Conservation (phyloP, 2,113 vertebrate genomes). For the Manacus vitellinus region DNA sequence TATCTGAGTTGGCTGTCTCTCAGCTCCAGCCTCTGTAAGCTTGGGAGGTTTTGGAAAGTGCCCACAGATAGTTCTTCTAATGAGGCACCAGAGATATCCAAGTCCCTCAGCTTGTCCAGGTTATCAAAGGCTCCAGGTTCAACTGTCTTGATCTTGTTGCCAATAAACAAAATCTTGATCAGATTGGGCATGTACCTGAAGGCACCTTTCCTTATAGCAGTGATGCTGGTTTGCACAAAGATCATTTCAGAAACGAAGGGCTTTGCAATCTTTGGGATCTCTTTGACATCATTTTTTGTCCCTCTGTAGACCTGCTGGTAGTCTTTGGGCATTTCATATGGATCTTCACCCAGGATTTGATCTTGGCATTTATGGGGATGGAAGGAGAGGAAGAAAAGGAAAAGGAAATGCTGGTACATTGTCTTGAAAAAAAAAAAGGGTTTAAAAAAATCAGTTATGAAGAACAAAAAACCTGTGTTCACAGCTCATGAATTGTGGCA, state of each 20-base stretch:
- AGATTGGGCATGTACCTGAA: conserved; percentile 73
- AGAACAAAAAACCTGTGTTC: neutral
- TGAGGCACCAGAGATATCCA: conserved; percentile 72
- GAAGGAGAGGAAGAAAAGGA: neutral
- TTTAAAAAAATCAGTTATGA: neutral
- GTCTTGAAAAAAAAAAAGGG: neutral
- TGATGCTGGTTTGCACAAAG: conserved; percentile 73
- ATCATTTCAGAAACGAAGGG: conserved; percentile 70
- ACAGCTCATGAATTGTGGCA: neutral
- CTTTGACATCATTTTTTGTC: conserved; percentile 23
- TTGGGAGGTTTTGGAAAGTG: conserved; percentile 72
- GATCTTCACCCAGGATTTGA: neutral
- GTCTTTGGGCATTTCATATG: conserved; percentile 24
- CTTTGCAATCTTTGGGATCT: conserved; percentile 66
- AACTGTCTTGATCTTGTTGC: conserved; percentile 60
- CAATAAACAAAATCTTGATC: conserved; percentile 72
- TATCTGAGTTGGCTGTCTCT: conserved; percentile 68
- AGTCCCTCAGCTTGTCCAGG: conserved; percentile 51
- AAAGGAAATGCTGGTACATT: neutral
- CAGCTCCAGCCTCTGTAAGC: conserved; percentile 70
- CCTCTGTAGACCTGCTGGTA: conserved; percentile 62
- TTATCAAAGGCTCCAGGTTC: conserved; percentile 81
- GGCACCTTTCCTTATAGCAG: conserved; percentile 65
- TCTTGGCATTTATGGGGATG: neutral
- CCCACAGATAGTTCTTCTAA: conserved; percentile 68